phyloP scores from a whole-genome alignment of 2,113 vertebrate species.

The Dasyprocta punctata region DNA sequence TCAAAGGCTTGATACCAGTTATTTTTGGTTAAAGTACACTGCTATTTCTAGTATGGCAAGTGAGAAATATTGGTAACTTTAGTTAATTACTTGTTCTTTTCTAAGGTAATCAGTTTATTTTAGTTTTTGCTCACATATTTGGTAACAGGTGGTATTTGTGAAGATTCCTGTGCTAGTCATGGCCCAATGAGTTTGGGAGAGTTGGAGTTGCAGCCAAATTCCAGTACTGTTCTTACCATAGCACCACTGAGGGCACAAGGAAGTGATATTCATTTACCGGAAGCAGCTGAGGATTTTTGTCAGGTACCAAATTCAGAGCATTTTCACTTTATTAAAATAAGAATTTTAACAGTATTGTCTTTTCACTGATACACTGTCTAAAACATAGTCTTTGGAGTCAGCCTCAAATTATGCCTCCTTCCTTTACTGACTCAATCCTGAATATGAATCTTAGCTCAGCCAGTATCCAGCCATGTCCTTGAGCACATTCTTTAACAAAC shows the following conservation, averaged over 20 bases:
- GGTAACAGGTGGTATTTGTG: conserved; percentile 73
- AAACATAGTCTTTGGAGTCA: background rate
- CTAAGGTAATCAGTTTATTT: background rate
- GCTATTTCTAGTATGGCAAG: background rate
- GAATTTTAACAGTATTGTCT: background rate
- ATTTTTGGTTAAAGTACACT: background rate
- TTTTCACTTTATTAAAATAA: conserved; percentile 51
- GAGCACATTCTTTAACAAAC: background rate
- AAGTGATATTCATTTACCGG: conserved; percentile 38
- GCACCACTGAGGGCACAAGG: conserved; percentile 47
- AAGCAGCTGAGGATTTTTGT: conserved; percentile 60
- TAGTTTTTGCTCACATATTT: conserved; percentile 49
- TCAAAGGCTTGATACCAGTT: background rate
- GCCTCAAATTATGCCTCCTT: conserved; percentile 11
- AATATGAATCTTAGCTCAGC: background rate
- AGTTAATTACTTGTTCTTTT: conserved; percentile 41
- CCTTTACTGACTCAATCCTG: background rate
- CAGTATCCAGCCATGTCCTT: background rate
- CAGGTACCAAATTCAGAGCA: conserved; percentile 82
- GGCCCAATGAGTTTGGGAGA: conserved; percentile 86
- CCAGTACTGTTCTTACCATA: conserved; percentile 48
- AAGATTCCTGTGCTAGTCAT: conserved; percentile 73
- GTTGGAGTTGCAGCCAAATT: conserved; percentile 73
- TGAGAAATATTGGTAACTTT: conserved; percentile 42
- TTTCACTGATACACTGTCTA: background rate